Evolutionary conservation across 2,113 vertebrate species (phyloP), one percentile per base, ranked within the genome.

Genomic region (zebrafish (Danio rerio)): DNA sequence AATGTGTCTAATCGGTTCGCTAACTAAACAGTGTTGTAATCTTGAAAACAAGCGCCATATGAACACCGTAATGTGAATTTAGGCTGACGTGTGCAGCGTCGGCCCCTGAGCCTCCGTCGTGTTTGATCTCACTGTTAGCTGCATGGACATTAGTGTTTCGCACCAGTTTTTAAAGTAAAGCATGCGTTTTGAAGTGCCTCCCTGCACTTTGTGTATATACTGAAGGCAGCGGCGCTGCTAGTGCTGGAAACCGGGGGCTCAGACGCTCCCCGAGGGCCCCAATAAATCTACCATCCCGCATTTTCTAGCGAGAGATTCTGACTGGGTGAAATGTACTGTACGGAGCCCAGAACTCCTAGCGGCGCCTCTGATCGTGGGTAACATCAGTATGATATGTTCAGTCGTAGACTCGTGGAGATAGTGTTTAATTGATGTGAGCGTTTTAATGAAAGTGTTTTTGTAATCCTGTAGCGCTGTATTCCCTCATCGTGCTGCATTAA

Each of bases 121-220:
- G 81, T 90, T 88, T 85, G 91, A 89, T 89, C 89, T 92, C 88
- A 88, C 89, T 88, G 90, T 90, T 94, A 93, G 87, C 89, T 91
- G 93, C 93, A 95, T 94, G 94, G 90, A 87, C 89, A 88, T 84
- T 86, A 62, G 87, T 75, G 61, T 86, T 90, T 76, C 90, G 86
- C 69, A 78, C 16, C 58, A 21, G 50, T 92, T 88, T 95, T 91
- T 95, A 95, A 93, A 92, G 94, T 1, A 1, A 43, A 89, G 95
- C 94, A 94, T 97, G 96, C 94, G 93, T 91, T 31, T 91, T 95
- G 92, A 94, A 94, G 96, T 97, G 96, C 95, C 95, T 96, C 93
- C 90, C 90, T 91, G 95, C 95, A 96, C 95, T 96, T 95, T 93
- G 91, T 95, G 94, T 98, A 96, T 92, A 94, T 96, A 94, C 94